Percentiles rank a stretch among this genome's conserved stretches.
phyloP scores from a whole-genome alignment of 2,888 invertebrate genomes.

The Spisula subtruncata region DNA sequence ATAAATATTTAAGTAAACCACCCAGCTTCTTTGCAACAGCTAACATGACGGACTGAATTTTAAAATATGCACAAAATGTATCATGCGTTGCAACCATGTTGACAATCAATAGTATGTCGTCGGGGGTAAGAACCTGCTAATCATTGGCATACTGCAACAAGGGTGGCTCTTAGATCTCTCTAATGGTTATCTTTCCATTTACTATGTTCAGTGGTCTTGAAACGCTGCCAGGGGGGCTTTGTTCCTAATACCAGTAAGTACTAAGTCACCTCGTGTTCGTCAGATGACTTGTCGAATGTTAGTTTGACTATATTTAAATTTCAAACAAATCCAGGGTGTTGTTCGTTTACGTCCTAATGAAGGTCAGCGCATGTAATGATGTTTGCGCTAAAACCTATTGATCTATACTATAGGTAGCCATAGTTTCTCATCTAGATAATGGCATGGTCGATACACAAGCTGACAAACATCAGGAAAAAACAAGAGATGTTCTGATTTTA shows the following conservation, averaged over 20 bases:
- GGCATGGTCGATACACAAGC: too few relatives aligned
- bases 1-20: too few relatives aligned
- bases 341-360: too few relatives aligned
- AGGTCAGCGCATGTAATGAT: too few relatives aligned
- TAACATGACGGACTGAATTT: too few relatives aligned
- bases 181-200: not conserved
- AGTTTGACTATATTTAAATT: not conserved
- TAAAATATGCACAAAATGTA: too few relatives aligned
- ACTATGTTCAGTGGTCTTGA: not conserved
- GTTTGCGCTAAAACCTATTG: too few relatives aligned
- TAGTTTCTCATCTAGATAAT: too few relatives aligned
- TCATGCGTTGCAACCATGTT: not conserved
- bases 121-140: not conserved
- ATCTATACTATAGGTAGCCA: too few relatives aligned
- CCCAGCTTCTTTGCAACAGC: too few relatives aligned
- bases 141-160: not conserved
- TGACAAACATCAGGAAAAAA: not conserved
- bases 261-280: not conserved
- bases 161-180: not conserved
- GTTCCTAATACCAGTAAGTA: not conserved
- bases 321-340: too few relatives aligned
- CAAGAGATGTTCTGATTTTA: not conserved
- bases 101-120: not conserved
- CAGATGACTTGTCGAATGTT: not conserved
- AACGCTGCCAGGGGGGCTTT: not conserved